Conservation (phyloP, 2,888 invertebrate genomes). For the Chaetoderma sp. region DNA sequence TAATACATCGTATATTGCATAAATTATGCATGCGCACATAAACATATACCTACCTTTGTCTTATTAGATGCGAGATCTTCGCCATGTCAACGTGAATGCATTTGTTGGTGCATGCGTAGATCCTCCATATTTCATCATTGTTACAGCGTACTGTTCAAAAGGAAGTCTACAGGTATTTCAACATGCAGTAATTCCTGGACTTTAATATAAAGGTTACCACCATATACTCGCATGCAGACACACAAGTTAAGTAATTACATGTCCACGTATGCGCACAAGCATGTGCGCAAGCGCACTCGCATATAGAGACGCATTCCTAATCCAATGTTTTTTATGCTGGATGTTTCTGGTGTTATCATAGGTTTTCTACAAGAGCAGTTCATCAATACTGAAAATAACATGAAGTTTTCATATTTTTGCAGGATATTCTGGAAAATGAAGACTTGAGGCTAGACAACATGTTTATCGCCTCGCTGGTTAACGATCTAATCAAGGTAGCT, state of each 20-base stretch:
- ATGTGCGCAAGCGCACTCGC: too few species aligned
- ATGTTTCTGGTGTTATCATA: too few species aligned
- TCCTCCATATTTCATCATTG: slow-evolving; percentile 84
- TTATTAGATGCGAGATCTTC: slow-evolving; percentile 64
- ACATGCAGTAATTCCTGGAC: neutral
- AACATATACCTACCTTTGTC: too few species aligned
- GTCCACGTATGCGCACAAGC: too few species aligned
- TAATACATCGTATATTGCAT: too few species aligned
- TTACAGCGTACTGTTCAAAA: slow-evolving; percentile 98
- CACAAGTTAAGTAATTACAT: too few species aligned
- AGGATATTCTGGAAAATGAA: slow-evolving; percentile 98
- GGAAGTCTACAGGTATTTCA: slow-evolving; percentile 92
- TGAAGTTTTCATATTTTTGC: slow-evolving; percentile 34
- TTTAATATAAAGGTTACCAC: neutral
- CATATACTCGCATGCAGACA: neutral
- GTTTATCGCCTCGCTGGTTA: slow-evolving; percentile 71
- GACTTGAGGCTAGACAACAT: slow-evolving; percentile 78
- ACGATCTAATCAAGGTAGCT: slow-evolving; percentile 70
- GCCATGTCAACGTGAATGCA: slow-evolving; percentile 95
- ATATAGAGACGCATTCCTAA: too few species aligned
- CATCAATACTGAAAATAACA: too few species aligned
- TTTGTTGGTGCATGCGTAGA: slow-evolving; percentile 97
- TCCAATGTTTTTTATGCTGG: too few species aligned
- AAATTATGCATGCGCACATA: too few species aligned
- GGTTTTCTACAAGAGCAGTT: too few species aligned